These are phyloP conservation scores for Glossosoma conforme DNA, from an alignment of 1,140 invertebrate genomes.

Conservation along the genomic window DNA sequence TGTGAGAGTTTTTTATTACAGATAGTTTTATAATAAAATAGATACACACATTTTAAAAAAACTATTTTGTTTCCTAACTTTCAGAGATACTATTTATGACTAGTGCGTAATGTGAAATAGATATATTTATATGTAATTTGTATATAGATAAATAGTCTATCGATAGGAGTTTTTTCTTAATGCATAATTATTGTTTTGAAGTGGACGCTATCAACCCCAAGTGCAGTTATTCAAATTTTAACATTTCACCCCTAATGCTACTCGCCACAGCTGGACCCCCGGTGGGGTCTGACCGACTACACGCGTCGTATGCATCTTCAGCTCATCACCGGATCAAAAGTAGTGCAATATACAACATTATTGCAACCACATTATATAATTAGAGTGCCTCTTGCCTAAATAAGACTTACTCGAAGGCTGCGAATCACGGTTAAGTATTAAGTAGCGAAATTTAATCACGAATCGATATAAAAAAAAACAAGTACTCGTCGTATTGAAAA, in stretches of 20 bases:
- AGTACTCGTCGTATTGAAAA: constrained; percentile 29
- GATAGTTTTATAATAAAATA: constrained; percentile 52
- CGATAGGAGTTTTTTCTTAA: constrained; percentile 39
- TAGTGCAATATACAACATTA: constrained; percentile 14
- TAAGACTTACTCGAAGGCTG: constrained; percentile 55
- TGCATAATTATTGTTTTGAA: constrained; percentile 25
- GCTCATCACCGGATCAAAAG: constrained; percentile 8
- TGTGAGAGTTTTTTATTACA: constrained; percentile 48
- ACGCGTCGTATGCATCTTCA: neutral
- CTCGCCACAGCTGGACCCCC: too few species aligned
- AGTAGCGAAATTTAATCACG: constrained; percentile 44
- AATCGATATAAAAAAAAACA: constrained; percentile 33
- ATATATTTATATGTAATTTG: constrained; percentile 48
- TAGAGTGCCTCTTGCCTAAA: constrained; percentile 55
- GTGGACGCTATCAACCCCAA: constrained; percentile 36
- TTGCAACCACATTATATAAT: constrained; percentile 53
- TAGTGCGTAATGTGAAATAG: constrained; percentile 46
- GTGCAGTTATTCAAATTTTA: constrained; percentile 56
- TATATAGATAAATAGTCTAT: constrained; percentile 38
- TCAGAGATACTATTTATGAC: constrained; percentile 53
- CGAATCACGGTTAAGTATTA: constrained; percentile 52
- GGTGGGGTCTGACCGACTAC: neutral
- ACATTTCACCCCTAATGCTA: constrained; percentile 36
- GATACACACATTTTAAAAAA: constrained; percentile 45
- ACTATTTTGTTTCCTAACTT: constrained; percentile 53